A percentile compares a stretch with the other conserved stretches of the same genome.
Conservation (phyloP, 2,888 invertebrate genomes). For the Zaprionus bogoriensis region DNA sequence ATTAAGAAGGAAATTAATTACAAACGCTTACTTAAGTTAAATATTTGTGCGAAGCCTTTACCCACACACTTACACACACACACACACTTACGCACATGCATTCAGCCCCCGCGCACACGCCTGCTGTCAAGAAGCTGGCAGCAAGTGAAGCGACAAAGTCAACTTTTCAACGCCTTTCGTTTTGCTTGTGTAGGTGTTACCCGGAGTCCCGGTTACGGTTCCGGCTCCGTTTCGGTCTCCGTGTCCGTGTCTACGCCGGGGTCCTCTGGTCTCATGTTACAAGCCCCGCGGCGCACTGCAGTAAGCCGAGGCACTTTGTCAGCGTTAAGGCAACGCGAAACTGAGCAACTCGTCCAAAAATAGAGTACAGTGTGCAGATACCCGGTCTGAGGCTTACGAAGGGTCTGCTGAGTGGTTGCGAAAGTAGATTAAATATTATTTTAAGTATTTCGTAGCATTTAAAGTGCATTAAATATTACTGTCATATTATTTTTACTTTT, state of each 20-base stretch:
- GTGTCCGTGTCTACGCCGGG: neutral
- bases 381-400: neutral
- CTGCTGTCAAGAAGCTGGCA: slow-evolving; percentile 18
- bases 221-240: neutral
- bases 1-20: slow-evolving; percentile 72
- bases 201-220: neutral
- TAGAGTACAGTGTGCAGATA: slow-evolving; percentile 35
- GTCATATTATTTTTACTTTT: no score
- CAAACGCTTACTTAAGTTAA: slow-evolving; percentile 74
- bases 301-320: slow-evolving; percentile 70
- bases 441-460: no score
- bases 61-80: slow-evolving; percentile 1
- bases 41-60: slow-evolving; percentile 64
- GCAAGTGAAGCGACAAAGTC: slow-evolving; percentile 44
- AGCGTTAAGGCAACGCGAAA: slow-evolving; percentile 55
- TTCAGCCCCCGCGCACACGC: neutral
- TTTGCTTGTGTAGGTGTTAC: slow-evolving; percentile 9
- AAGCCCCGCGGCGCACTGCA: slow-evolving; percentile 36
- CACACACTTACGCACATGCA: neutral
- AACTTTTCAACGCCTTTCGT: slow-evolving; percentile 48
- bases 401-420: neutral
- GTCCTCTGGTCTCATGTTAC: slow-evolving; percentile 49
- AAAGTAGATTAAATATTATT: neutral
- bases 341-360: slow-evolving; percentile 53
- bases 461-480: no score